These are phyloP conservation scores for Nineta flava DNA, from an alignment of 2,888 invertebrate species.

Conservation along the genomic window DNA sequence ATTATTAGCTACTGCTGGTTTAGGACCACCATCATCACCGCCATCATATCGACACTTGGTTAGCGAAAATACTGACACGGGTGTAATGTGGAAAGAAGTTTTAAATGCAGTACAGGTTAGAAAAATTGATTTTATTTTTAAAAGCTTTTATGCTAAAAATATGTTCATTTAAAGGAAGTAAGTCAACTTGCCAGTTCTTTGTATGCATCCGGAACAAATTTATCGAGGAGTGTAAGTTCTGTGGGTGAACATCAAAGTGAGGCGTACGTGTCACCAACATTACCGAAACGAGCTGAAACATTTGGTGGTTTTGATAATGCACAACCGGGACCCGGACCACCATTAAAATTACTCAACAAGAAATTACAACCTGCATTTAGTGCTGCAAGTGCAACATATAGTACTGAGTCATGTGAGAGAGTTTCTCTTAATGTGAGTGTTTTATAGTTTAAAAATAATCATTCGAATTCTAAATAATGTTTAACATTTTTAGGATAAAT, in stretches of 20 bases:
- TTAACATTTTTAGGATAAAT: conserved; percentile 25
- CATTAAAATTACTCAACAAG: conserved; percentile 23
- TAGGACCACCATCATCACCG: conserved; percentile 39
- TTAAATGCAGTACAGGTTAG: conserved; percentile 53
- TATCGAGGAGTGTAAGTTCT: conserved; percentile 83
- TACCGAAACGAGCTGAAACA: conserved; percentile 88
- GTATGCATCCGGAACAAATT: conserved; percentile 57
- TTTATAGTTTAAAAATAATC: no score
- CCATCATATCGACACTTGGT: conserved; percentile 65
- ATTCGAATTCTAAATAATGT: no score
- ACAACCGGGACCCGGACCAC: conserved; percentile 18
- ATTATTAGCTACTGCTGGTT: conserved; percentile 52
- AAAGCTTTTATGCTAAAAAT: not conserved
- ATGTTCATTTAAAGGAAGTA: conserved; percentile 40
- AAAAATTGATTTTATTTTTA: conserved; percentile 4
- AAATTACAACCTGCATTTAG: conserved; percentile 21
- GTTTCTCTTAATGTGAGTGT: not conserved
- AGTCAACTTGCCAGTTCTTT: conserved; percentile 56
- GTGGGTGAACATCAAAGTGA: conserved; percentile 85
- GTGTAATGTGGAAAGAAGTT: conserved; percentile 71
- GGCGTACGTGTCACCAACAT: conserved; percentile 66
- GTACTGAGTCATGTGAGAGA: conserved; percentile 24
- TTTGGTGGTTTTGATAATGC: conserved; percentile 84
- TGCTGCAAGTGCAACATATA: conserved; percentile 22
- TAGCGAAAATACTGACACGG: conserved; percentile 59